A percentile compares a stretch with the other conserved stretches of the same genome.
Evolutionary conservation across 2,888 invertebrate genomes (phyloP).

Genomic region (Cosmia trapezina): DNA sequence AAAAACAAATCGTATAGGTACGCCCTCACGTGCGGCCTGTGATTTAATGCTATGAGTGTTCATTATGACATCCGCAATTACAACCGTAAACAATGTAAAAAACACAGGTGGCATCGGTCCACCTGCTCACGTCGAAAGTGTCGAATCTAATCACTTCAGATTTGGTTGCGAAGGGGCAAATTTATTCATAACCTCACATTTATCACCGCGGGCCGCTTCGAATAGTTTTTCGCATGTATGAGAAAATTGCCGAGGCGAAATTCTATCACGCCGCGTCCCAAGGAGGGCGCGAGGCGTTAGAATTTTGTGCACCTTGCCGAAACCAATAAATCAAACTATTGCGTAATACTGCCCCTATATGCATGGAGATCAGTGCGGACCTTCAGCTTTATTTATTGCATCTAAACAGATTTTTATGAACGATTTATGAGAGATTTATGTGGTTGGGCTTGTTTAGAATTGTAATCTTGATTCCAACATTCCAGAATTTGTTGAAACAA

Average conservation of each 20-base stretch:
- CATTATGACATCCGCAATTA: constrained; percentile 56
- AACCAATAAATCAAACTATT: constrained; percentile 89
- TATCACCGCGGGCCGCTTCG: constrained; percentile 83
- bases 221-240: constrained; percentile 87
- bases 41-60: constrained; percentile 56
- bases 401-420: constrained; percentile 85
- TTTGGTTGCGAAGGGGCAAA: constrained; percentile 82
- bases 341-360: constrained; percentile 87
- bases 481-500: constrained; percentile 59
- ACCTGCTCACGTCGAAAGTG: constrained; percentile 81
- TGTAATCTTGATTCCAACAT: constrained; percentile 67
- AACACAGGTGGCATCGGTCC: constrained; percentile 71
- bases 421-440: constrained; percentile 76
- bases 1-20: constrained; percentile 62
- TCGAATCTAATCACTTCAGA: constrained; percentile 86
- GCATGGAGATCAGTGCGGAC: constrained; percentile 83
- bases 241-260: constrained; percentile 85
- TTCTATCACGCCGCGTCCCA: constrained; percentile 83
- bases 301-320: constrained; percentile 87
- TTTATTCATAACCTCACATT: constrained; percentile 89
- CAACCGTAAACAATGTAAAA: constrained; percentile 54
- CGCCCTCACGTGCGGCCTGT: constrained; percentile 38
- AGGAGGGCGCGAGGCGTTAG: constrained; percentile 82
- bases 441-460: constrained; percentile 69
- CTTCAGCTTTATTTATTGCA: constrained; percentile 86